Evolutionary conservation across 2,888 invertebrate genomes (phyloP), one percentile per base, ranked within the genome.

Genomic region (Eupithecia vulgata): DNA sequence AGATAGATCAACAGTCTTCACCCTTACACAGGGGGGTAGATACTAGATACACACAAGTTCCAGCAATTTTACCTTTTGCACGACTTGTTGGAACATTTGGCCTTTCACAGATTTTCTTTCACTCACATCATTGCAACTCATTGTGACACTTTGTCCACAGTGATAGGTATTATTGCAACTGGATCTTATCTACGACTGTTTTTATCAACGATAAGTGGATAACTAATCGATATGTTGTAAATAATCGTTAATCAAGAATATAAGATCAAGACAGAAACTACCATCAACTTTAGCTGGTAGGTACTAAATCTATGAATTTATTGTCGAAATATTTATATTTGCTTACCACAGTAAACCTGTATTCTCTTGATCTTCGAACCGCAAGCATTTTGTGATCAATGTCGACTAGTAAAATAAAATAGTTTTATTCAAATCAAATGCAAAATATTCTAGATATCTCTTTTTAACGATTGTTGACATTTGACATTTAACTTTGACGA

Each of bases 261-360:
- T n/a, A 35, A 64, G 21, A 37, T 21, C 62, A 21, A 64, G 35
- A 17, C 35, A 37, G 17, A 62, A n/a, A 64, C 21, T 61, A 8
- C 1, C 17, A 61, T 34, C 15, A 34, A 34, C 17, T 61, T 34
- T 17, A 17, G 1, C 8, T 17, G 17, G 30, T 34, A 37, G 37
- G 37, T 37, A 37, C 37, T 37, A 61, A 61, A 61, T 61, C 48
- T 42, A 35, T 68, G 64, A 17, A 21, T 21, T 25, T 17, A 15
- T 30, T 52, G 57, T 57, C 12, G 35, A 64, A n/a, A 64, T 34
- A n/a, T 64, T n/a, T 17, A 21, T 34, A 61, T 61, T 35, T 35
- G 62, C 68, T 45, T 67, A 93, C 93, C 91, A 92, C 88, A 78
- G 90, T 86, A 82, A 93, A 91, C 78, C 88, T 86, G 78, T 91